Evolutionary conservation across 2,888 invertebrate genomes (phyloP), one percentile per base, ranked within the genome.

Genomic region (Orthonychiurus folsomi): DNA sequence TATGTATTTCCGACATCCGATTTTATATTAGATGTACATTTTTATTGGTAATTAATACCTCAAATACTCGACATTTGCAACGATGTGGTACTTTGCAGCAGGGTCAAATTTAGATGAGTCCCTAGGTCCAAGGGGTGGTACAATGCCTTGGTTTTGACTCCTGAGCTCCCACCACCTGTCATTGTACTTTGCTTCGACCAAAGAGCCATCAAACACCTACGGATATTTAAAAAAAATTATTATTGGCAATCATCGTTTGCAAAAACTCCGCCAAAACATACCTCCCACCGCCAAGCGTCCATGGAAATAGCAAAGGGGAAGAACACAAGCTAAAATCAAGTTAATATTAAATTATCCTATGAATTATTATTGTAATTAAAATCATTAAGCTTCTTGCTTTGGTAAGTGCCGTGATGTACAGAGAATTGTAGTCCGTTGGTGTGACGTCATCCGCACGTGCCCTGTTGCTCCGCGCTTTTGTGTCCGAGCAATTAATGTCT

Each of bases 71-170:
- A 26, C 23, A 69, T 76, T 73, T 50, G 70, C 72, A 3, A 75
- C 73, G 25, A 79, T 73, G 60, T 78, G 78, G 59, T 73, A 78
- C 63, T 77, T 78, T 2, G 77, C 73, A 5, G 75, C 78, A 2
- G 78, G 73, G 65, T 78, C 78, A 65, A 78, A 77, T 12, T 64
- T 59, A 3, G 73, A 59, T 27, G 37, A 28, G 23, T 20, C 23
- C 26, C 70, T 50, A 25, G 58, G 53, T 1, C 64, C 26, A 3
- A 21, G 23, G 21, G 73, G 69, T 18, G 74, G 73, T 5, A 60
- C 60, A 21, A 74, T 66, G 26, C 74, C 74, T 65, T 74, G 74
- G 24, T 66, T 60, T 28, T 63, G 55, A 25, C 59, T 26, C 2
- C 71, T 57, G n/a, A 72, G 63, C 48, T 74, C 63, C 76, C 76